These are phyloP conservation scores for Acanthurus tractus DNA, from an alignment of 2,797 vertebrate genomes.

Conservation along the genomic window DNA sequence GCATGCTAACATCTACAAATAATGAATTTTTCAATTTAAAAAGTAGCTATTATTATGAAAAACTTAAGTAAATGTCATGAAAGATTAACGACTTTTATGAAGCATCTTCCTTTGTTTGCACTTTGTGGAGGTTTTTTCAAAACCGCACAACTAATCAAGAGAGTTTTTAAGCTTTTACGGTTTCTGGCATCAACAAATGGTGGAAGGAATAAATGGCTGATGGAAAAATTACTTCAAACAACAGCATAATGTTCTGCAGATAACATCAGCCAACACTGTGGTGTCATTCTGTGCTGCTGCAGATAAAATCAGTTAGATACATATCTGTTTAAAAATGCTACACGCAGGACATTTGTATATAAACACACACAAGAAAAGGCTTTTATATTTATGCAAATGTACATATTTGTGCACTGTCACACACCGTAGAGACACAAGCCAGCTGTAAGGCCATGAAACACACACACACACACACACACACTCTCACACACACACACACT, in stretches of 20 bases:
- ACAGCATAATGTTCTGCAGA: background rate
- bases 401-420: slow-evolving; percentile 8
- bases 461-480: slow-evolving; percentile 15
- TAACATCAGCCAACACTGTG: background rate
- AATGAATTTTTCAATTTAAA: slow-evolving; percentile 76
- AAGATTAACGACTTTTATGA: background rate
- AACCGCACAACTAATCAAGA: background rate
- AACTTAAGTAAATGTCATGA: background rate
- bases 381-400: background rate
- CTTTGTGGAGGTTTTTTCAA: background rate
- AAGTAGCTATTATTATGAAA: too few relatives aligned
- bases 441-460: background rate
- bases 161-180: background rate
- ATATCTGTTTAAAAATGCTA: slow-evolving; percentile 6
- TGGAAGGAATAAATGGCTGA: background rate
- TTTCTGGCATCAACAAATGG: background rate
- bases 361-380: background rate
- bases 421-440: slow-evolving; percentile 1
- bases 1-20: too few relatives aligned
- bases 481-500: slow-evolving; percentile 18
- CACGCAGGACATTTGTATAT: background rate
- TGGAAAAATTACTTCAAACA: background rate
- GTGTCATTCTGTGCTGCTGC: background rate
- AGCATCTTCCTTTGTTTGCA: background rate
- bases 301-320: background rate